Conservation (phyloP, 2,888 invertebrate genomes). For the Phyllotreta cruciferae region DNA sequence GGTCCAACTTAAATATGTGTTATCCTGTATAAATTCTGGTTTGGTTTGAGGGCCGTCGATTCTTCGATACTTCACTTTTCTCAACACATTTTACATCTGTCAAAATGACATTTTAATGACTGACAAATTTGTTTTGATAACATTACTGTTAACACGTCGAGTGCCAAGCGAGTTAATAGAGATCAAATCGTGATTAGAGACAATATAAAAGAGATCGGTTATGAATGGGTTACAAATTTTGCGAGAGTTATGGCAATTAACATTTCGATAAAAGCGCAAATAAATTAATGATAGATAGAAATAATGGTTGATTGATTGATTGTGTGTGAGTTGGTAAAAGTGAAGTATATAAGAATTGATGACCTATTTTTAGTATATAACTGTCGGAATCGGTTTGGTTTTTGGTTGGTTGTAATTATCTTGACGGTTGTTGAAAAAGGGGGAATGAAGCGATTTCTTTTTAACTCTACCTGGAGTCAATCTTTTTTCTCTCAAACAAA, state of each 20-base stretch:
- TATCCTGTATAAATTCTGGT: constrained; percentile 59
- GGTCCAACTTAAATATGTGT: constrained; percentile 59
- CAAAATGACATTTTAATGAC: too few species aligned
- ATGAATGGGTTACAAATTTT: background rate
- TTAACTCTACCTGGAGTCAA: constrained; percentile 65
- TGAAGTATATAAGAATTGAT: constrained; percentile 20
- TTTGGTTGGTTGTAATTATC: constrained; percentile 61
- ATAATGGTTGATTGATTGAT: background rate
- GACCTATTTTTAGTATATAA: constrained; percentile 47
- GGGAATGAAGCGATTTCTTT: constrained; percentile 57
- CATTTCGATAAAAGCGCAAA: too few species aligned
- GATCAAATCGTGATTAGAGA: too few species aligned
- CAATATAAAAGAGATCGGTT: background rate
- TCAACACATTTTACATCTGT: too few species aligned
- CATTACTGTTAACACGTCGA: too few species aligned
- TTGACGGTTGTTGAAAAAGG: constrained; percentile 61
- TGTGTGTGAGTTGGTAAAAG: background rate
- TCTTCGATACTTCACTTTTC: constrained; percentile 13
- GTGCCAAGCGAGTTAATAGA: background rate
- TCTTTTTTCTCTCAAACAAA: constrained; percentile 73
- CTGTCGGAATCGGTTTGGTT: constrained; percentile 68
- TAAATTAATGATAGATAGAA: too few species aligned
- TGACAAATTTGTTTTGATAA: too few species aligned
- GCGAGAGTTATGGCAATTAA: too few species aligned
- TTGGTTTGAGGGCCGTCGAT: constrained; percentile 53